These are phyloP conservation scores for Caenorhabditis latens DNA, from an alignment of 1,140 invertebrate genomes.

Conservation along the genomic window DNA sequence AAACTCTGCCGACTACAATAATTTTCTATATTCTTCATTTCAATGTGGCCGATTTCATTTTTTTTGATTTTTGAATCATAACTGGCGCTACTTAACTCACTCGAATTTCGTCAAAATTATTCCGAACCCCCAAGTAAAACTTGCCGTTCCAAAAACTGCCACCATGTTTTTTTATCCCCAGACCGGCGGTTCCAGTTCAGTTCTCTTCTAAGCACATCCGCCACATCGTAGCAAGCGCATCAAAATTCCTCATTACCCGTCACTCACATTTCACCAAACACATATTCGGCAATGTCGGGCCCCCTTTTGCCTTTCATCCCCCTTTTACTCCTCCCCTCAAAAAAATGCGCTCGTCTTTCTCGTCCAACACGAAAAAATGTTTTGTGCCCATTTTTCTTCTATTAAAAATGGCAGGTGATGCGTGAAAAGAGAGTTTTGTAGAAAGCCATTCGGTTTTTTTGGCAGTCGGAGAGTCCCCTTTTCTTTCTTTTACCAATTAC, in stretches of 20 bases:
- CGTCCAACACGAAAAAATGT: no score
- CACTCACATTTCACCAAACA: conserved; percentile 38
- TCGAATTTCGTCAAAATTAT: no score
- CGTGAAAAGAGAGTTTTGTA: conserved; percentile 25
- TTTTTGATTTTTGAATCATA: no score
- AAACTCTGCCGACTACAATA: no score
- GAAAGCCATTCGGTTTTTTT: background rate
- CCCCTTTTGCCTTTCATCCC: background rate
- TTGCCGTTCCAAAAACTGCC: background rate
- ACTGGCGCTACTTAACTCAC: no score
- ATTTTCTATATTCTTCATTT: no score
- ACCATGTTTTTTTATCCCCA: background rate
- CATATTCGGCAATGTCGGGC: conserved; percentile 30
- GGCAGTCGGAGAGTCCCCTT: background rate
- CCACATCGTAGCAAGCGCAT: background rate
- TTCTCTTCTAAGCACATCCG: background rate
- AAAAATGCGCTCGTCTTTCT: background rate
- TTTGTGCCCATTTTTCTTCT: no score
- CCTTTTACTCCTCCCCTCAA: background rate
- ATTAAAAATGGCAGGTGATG: conserved; percentile 29
- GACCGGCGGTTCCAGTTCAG: background rate
- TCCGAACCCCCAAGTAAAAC: no score
- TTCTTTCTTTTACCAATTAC: conserved; percentile 23
- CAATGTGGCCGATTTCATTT: no score
- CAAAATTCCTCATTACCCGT: conserved; percentile 39